Conservation (phyloP, 2,888 invertebrate genomes). For the Drosophila fungiperda region DNA sequence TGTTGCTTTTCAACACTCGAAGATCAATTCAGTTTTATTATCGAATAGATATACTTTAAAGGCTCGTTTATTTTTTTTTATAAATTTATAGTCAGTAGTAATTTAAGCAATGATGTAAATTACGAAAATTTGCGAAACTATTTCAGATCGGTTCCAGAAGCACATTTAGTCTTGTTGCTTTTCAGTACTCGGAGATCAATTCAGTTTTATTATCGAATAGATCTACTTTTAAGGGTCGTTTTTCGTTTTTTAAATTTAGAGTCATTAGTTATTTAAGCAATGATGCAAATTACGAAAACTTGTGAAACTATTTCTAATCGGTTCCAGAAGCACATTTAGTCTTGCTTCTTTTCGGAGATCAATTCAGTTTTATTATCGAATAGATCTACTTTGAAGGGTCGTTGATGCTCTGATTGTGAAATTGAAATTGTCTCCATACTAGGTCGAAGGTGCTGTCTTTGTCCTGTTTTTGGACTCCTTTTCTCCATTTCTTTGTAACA, state of each 20-base stretch:
- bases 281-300: background rate
- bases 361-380: background rate
- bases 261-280: background rate
- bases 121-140: background rate
- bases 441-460: background rate
- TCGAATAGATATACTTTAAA: background rate
- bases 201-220: background rate
- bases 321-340: background rate
- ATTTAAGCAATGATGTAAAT: background rate
- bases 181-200: background rate
- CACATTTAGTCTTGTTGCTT: background rate
- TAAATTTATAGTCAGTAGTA: background rate
- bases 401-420: background rate
- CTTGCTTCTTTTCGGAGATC: background rate
- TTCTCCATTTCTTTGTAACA: constrained; percentile 5
- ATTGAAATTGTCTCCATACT: background rate
- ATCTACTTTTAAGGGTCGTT: background rate
- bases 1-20: background rate
- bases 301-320: background rate
- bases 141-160: background rate
- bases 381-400: background rate
- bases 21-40: background rate
- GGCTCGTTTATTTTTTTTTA: background rate
- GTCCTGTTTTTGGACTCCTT: background rate
- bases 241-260: background rate